A percentile compares a stretch with the other conserved stretches of the same genome.
Evolutionary conservation across 2,888 invertebrate species (phyloP).

Genomic region (Lypha dubia): DNA sequence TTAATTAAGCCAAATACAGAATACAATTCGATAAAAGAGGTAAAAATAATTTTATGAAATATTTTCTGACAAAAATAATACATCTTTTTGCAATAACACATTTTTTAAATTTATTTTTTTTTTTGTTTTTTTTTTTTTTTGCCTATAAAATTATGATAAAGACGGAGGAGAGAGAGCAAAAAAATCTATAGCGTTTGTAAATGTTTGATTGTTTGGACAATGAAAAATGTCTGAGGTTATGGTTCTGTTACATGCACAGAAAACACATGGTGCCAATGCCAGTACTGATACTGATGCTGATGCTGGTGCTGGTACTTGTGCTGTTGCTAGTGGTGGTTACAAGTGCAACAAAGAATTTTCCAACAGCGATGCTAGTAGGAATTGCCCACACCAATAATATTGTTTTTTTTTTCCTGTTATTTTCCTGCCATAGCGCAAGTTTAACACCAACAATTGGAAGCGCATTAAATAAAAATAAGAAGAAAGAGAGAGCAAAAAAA

Average conservation of each 20-base stretch:
- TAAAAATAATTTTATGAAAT: neutral
- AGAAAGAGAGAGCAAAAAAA: neutral
- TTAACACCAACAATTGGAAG: slow-evolving; percentile 71
- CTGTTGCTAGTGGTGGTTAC: slow-evolving; percentile 52
- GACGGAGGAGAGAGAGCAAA: slow-evolving; percentile 41
- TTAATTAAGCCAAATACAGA: too few species aligned
- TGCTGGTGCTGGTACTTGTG: slow-evolving; percentile 17
- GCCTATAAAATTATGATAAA: slow-evolving; percentile 27
- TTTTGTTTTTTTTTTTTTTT: slow-evolving; percentile 10
- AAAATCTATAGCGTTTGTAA: slow-evolving; percentile 61
- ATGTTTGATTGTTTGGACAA: slow-evolving; percentile 73
- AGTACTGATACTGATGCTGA: too few species aligned
- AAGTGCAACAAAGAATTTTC: slow-evolving; percentile 68
- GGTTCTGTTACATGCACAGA: slow-evolving; percentile 71
- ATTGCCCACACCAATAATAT: slow-evolving; percentile 53
- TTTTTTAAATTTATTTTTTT: neutral
- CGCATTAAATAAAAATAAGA: slow-evolving; percentile 33
- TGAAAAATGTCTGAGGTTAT: slow-evolving; percentile 72
- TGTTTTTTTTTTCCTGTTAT: slow-evolving; percentile 29
- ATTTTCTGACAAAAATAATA: slow-evolving; percentile 5
- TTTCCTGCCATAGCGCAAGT: slow-evolving; percentile 54
- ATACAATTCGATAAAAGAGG: too few species aligned
- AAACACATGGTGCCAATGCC: slow-evolving; percentile 63
- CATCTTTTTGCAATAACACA: slow-evolving; percentile 30
- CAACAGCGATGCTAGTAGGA: slow-evolving; percentile 63